Evolutionary conservation across 2,888 invertebrate species (phyloP), one percentile per base, ranked within the genome.

Genomic region (Erpobdella octoculata): DNA sequence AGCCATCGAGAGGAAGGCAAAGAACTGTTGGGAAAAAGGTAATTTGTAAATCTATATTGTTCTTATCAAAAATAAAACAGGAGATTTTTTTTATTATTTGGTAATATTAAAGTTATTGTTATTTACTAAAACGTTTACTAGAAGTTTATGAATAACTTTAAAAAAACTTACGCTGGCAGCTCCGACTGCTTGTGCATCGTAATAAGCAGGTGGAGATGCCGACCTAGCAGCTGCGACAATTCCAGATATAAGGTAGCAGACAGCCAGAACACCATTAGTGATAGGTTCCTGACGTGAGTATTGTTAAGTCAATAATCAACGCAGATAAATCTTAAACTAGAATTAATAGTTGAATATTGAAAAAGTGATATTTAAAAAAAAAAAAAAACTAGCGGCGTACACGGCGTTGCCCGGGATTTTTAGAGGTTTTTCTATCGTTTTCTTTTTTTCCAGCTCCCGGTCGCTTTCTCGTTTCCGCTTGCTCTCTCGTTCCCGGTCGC

Each of bases 21-120:
- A 70, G 70, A 70, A 70, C 70, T 70, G 70, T 21, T 37, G 37
- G 25, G 0, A 33, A 31, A n/a, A 53, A 15, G 31, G 33, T n/a
- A n/a, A n/a, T n/a, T n/a, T n/a, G n/a, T n/a, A n/a, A n/a, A n/a
- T n/a, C n/a, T n/a, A n/a, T n/a, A n/a, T n/a, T n/a, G n/a, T n/a
- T n/a, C n/a, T n/a, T n/a, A n/a, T n/a, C n/a, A n/a, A n/a, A n/a
- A n/a, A n/a, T n/a, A n/a, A n/a, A n/a, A n/a, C n/a, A n/a, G n/a
- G n/a, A n/a, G n/a, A n/a, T n/a, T n/a, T n/a, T n/a, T n/a, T n/a
- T n/a, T 46, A 8, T 12, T 68, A 41, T 15, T 41, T 41, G 46
- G n/a, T 41, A 41, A 41, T 41, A 41, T 41, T n/a, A n/a, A n/a
- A n/a, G n/a, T n/a, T n/a, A n/a, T n/a, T n/a, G n/a, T n/a, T n/a